phyloP scores from a whole-genome alignment of 2,113 vertebrate genomes.

The Centropristis striata region DNA sequence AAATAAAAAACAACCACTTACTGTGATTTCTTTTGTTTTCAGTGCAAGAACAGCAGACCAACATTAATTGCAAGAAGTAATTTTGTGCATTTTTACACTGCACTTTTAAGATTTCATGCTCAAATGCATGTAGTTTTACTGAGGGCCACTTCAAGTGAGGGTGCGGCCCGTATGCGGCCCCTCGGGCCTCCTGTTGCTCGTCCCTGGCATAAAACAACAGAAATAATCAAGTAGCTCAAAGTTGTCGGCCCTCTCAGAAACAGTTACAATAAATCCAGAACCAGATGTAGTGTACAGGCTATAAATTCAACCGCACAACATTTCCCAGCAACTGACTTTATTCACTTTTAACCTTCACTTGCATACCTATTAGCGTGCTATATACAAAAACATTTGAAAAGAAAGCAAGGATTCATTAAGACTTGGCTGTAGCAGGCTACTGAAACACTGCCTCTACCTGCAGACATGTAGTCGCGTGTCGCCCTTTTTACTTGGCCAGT shows the following conservation, averaged over 20 bases:
- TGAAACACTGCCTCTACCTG: constrained; percentile 27
- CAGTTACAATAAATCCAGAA: constrained; percentile 13
- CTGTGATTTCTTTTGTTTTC: no score
- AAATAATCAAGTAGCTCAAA: constrained; percentile 1
- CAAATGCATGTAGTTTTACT: no score
- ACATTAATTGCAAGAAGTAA: no score
- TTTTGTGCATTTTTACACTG: no score
- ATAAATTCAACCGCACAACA: constrained; percentile 61
- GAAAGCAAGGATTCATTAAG: constrained; percentile 52
- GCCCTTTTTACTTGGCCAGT: constrained; percentile 36
- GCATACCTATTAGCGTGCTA: constrained; percentile 66
- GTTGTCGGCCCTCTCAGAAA: neutral
- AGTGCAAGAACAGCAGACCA: no score
- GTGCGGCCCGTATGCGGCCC: no score
- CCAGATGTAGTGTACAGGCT: constrained; percentile 12
- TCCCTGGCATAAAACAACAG: no score
- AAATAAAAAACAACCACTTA: no score
- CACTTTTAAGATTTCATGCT: no score
- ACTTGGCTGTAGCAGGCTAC: constrained; percentile 29
- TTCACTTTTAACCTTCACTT: constrained; percentile 70
- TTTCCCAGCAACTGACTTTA: constrained; percentile 70
- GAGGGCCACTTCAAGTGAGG: no score
- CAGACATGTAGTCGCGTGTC: constrained; percentile 26
- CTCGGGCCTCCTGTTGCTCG: no score
- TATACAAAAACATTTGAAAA: constrained; percentile 67